Conservation (phyloP, 2,888 invertebrate genomes). For the Ecliptopera silaceata region DNA sequence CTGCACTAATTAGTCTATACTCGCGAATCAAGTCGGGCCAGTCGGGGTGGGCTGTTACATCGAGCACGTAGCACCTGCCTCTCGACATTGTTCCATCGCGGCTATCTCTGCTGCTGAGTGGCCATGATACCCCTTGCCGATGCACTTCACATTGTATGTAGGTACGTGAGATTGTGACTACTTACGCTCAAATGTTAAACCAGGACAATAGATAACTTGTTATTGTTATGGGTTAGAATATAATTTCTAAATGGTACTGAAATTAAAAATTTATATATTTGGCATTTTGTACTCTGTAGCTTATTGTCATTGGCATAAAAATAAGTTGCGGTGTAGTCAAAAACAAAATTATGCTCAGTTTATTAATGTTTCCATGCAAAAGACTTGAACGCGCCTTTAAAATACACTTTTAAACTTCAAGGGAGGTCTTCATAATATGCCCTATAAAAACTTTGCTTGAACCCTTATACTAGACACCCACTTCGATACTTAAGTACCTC, state of each 20-base stretch:
- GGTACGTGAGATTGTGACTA: conserved; percentile 43
- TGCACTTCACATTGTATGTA: too few species aligned
- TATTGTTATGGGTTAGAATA: too few species aligned
- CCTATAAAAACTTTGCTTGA: background rate
- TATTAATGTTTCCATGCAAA: background rate
- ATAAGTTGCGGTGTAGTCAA: too few species aligned
- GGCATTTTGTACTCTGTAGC: too few species aligned
- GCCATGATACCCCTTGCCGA: conserved; percentile 34
- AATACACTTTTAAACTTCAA: background rate
- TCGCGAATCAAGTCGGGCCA: conserved; percentile 58
- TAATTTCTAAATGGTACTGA: too few species aligned
- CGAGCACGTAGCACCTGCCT: conserved; percentile 73
- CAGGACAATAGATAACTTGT: too few species aligned
- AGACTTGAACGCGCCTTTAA: conserved; percentile 16
- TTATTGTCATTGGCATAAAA: too few species aligned
- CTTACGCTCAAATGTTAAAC: too few species aligned
- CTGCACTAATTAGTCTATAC: conserved; percentile 44
- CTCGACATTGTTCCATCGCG: conserved; percentile 58
- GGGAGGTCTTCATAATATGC: conserved; percentile 1
- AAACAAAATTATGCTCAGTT: too few species aligned
- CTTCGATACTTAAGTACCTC: background rate
- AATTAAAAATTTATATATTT: too few species aligned
- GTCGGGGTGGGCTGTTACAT: conserved; percentile 67
- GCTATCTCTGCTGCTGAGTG: conserved; percentile 18
- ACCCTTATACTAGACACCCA: background rate